Evolutionary conservation across 1,140 invertebrate species (phyloP).

Genomic region (Zaprionus africanus): DNA sequence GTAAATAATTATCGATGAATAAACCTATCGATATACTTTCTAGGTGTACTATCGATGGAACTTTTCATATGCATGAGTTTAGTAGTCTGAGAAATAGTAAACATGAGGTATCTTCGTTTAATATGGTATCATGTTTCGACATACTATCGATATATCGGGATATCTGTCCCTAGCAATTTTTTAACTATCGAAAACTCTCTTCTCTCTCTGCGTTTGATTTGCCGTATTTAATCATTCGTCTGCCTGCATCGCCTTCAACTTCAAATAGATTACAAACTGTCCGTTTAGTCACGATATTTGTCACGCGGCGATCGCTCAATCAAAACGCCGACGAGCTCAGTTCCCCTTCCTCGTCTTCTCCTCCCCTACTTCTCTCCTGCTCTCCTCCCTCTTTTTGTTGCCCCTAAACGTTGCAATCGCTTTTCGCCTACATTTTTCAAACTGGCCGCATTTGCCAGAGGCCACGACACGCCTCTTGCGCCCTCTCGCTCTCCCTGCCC

Average conservation of each 20-base stretch:
- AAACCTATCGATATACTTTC: too few relatives aligned
- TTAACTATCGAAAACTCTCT: neutral
- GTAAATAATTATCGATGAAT: too few relatives aligned
- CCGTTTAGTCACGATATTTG: conserved; percentile 52
- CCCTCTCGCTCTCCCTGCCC: neutral
- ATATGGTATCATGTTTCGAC: too few relatives aligned
- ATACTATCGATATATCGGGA: neutral
- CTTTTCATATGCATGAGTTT: too few relatives aligned
- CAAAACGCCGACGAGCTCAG: conserved; percentile 25
- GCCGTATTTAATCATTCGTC: conserved; percentile 24
- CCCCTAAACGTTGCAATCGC: conserved; percentile 20
- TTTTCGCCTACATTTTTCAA: conserved; percentile 35
- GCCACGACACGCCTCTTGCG: conserved; percentile 21
- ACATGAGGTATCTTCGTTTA: too few relatives aligned
- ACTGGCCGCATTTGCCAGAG: conserved; percentile 31
- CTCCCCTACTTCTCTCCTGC: neutral
- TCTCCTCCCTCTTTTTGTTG: too few relatives aligned
- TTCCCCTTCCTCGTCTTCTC: neutral
- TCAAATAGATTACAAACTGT: conserved; percentile 34
- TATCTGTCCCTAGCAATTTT: neutral
- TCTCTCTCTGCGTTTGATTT: conserved; percentile 18
- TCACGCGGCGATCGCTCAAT: conserved; percentile 50
- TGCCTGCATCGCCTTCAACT: neutral
- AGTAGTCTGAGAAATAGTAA: too few relatives aligned
- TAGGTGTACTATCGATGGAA: too few relatives aligned